Evolutionary conservation across 2,888 invertebrate species (phyloP).

Genomic region (Eilema griseolum): DNA sequence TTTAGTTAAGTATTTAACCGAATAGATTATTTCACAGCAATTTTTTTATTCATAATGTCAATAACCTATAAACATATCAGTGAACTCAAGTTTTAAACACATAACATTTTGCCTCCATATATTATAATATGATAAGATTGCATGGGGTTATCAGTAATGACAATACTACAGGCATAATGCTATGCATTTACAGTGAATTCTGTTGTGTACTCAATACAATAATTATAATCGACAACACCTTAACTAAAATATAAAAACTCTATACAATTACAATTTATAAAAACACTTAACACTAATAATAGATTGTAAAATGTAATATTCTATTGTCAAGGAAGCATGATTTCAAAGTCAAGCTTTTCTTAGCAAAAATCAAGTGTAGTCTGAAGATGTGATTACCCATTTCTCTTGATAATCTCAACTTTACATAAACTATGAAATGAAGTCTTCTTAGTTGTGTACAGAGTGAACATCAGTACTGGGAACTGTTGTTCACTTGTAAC

Average conservation of each 20-base stretch:
- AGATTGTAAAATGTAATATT: constrained; percentile 3
- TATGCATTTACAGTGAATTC: constrained; percentile 25
- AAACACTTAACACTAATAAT: background rate
- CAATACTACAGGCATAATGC: constrained; percentile 28
- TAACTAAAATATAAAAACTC: constrained; percentile 70
- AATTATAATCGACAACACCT: constrained; percentile 83
- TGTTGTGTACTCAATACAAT: constrained; percentile 43
- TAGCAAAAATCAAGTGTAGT: background rate
- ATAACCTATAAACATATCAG: constrained; percentile 28
- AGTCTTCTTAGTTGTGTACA: background rate
- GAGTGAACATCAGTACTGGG: background rate
- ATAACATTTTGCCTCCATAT: constrained; percentile 28
- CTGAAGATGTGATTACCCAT: background rate
- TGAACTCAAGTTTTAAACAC: constrained; percentile 30
- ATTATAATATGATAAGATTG: constrained; percentile 35
- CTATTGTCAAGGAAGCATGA: background rate
- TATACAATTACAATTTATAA: background rate
- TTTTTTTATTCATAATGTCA: constrained; percentile 15
- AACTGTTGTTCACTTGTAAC: background rate
- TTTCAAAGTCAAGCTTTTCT: background rate
- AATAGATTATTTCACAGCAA: constrained; percentile 22
- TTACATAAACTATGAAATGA: background rate
- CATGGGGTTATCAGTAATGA: constrained; percentile 26
- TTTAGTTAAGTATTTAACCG: too few species aligned
- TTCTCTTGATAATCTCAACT: background rate